These are phyloP conservation scores for Pteronura brasiliensis DNA, from an alignment of 2,113 vertebrate species.

Conservation along the genomic window DNA sequence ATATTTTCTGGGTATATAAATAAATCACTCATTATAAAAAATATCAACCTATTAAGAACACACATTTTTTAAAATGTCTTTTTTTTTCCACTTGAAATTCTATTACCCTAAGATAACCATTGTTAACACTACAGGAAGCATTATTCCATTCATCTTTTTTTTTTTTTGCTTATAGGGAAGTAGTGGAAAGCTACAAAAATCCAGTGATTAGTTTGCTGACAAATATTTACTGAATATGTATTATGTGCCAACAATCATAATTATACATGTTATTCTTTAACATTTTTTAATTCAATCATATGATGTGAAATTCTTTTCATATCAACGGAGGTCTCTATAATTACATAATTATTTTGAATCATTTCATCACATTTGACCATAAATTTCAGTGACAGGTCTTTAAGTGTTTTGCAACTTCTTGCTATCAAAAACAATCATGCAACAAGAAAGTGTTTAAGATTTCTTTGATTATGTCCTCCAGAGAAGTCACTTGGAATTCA, in stretches of 20 bases:
- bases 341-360: background rate
- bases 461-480: background rate
- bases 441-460: background rate
- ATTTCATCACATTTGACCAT: background rate
- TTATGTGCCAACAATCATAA: background rate
- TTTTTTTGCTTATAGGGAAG: background rate
- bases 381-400: background rate
- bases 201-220: background rate
- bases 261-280: background rate
- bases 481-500: slow-evolving; percentile 1
- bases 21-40: slow-evolving; percentile 2
- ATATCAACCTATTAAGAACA: background rate
- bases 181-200: background rate
- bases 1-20: background rate
- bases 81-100: background rate
- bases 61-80: background rate
- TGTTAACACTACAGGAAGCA: background rate
- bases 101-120: background rate
- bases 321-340: background rate
- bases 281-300: background rate
- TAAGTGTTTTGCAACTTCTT: background rate
- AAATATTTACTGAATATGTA: background rate
- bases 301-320: background rate
- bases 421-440: background rate
- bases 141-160: background rate